Percentiles rank a stretch among this genome's conserved stretches.
phyloP scores from a whole-genome alignment of 2,113 vertebrate genomes.

The Deroptyus accipitrinus region DNA sequence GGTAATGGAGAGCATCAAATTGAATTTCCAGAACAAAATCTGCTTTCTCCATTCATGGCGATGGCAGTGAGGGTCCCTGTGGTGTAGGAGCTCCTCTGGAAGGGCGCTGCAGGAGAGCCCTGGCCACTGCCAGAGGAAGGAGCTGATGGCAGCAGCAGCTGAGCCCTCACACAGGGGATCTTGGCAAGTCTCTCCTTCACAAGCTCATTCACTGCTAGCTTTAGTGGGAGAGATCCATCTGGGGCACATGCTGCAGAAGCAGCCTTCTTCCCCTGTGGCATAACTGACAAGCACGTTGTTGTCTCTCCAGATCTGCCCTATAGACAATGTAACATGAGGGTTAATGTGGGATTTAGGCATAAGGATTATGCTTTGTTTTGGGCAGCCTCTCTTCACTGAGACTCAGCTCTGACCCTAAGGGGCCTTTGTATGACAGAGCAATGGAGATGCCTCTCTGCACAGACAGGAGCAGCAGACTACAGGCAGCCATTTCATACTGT shows the following conservation, averaged over 20 bases:
- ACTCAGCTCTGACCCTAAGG: background rate
- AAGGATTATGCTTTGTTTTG: background rate
- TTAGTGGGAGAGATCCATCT: background rate
- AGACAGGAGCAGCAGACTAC: background rate
- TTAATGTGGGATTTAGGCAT: background rate
- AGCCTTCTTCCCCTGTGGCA: background rate
- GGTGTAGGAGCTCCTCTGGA: background rate
- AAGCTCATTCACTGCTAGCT: background rate
- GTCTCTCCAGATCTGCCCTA: background rate
- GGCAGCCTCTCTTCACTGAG: background rate
- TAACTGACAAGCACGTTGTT: background rate
- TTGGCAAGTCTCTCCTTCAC: background rate
- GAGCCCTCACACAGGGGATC: background rate
- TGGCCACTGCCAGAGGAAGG: fast-evolving
- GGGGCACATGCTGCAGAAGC: background rate
- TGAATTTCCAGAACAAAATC: background rate
- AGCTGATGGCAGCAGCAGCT: background rate
- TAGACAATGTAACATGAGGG: fast-evolving
- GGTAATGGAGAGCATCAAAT: background rate
- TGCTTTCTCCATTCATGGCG: background rate
- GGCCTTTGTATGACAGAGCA: background rate
- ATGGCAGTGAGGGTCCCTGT: background rate
- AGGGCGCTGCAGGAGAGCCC: fast-evolving
- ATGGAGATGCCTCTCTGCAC: background rate
- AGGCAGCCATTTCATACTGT: background rate